phyloP scores from a whole-genome alignment of 1,140 invertebrate genomes.

The Solenopsis fugax region DNA sequence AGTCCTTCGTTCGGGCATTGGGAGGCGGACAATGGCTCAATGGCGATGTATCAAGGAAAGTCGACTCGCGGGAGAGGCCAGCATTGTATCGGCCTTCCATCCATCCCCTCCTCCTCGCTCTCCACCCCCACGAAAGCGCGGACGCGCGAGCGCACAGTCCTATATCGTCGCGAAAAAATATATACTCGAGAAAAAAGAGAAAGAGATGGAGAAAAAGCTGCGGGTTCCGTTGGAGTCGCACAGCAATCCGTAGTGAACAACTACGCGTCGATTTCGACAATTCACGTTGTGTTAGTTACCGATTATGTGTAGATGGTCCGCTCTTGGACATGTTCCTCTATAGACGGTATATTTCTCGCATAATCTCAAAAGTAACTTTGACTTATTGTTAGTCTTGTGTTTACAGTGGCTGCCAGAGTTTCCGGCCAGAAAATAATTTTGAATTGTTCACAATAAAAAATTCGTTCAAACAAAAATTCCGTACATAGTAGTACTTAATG shows the following conservation, averaged over 20 bases:
- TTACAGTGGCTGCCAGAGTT: no score
- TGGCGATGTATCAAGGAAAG: constrained; percentile 87
- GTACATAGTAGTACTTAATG: no score
- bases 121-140: constrained; percentile 42
- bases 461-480: no score
- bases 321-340: neutral
- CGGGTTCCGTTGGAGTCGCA: constrained; percentile 11
- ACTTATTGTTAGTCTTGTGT: neutral
- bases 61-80: constrained; percentile 86
- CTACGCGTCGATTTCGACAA: constrained; percentile 9
- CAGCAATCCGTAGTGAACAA: neutral
- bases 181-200: constrained; percentile 29
- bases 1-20: constrained; percentile 86
- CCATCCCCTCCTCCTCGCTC: constrained; percentile 70
- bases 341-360: neutral
- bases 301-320: constrained; percentile 1
- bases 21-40: constrained; percentile 87
- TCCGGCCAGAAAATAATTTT: no score
- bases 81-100: constrained; percentile 87
- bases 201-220: neutral
- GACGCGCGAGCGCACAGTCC: constrained; percentile 37
- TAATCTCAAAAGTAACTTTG: neutral
- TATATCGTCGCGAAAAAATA: constrained; percentile 73
- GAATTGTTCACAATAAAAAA: no score
- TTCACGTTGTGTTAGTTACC: constrained; percentile 6